These are phyloP conservation scores for Brachionus rotundiformis DNA, from an alignment of 1,140 invertebrate genomes.

Conservation along the genomic window DNA sequence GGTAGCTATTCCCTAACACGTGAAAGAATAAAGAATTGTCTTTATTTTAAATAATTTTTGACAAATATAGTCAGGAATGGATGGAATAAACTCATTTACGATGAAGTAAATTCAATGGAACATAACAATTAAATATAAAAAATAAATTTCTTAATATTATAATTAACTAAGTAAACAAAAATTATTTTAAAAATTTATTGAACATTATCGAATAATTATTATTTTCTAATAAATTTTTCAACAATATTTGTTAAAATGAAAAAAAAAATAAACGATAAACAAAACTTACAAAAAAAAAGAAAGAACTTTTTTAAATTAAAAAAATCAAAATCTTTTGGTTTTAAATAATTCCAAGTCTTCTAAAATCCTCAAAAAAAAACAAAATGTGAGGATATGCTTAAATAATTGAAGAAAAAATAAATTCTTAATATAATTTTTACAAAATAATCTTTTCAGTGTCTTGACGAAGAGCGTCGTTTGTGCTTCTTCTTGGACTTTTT, in stretches of 20 bases:
- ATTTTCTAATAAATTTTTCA: not conserved
- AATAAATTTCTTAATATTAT: too few relatives aligned
- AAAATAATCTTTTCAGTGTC: not conserved
- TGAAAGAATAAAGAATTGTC: too few relatives aligned
- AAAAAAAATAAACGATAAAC: not conserved
- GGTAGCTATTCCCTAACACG: too few relatives aligned
- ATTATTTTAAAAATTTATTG: not conserved
- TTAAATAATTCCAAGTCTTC: not conserved
- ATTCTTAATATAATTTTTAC: not conserved
- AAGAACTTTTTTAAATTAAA: not conserved
- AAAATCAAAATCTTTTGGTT: not conserved
- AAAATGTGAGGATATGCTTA: not conserved
- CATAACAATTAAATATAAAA: too few relatives aligned
- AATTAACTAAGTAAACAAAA: too few relatives aligned
- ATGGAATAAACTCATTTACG: too few relatives aligned
- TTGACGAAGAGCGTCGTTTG: not conserved
- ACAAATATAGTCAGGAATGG: too few relatives aligned
- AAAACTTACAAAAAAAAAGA: not conserved
- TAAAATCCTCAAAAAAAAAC: not conserved
- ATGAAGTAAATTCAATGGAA: too few relatives aligned
- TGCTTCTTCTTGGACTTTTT: slow-evolving; percentile 32
- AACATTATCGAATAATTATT: not conserved
- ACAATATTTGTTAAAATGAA: not conserved
- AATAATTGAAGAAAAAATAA: not conserved
- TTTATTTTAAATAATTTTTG: too few relatives aligned